Evolutionary conservation across 2,797 vertebrate species (phyloP), one percentile per base, ranked within the genome.

Genomic region (Ceyx erithaca): DNA sequence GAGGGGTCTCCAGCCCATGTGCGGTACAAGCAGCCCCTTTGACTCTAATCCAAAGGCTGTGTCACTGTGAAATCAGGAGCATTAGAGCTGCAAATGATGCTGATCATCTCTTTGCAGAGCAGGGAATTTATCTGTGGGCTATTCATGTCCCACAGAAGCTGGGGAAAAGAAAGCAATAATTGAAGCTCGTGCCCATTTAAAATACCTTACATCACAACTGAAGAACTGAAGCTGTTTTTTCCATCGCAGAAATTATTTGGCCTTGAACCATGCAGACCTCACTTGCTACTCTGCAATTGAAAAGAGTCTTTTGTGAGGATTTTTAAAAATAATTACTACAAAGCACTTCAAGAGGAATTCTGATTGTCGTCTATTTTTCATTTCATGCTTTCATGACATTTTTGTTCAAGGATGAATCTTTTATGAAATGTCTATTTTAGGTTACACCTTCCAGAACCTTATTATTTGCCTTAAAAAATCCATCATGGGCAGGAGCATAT

Each of bases 341-440:
- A 85, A 97, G 92, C 82, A 93, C 94, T 96, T 97, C 82, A 88
- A 93, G 95, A 92, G 83, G 93, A 96, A 93, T 96, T 97, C 95
- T 95, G 95, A 95, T 92, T 80, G 91, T 95, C 82, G 64, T 87
- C 93, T 95, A 87, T 68, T 94, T 89, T 94, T 77, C 92, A 95
- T 95, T 96, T 96, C 93, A 92, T 92, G 95, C 92, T 95, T 97
- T 95, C 54, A 83, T 95, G 92, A 77, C 83, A 92, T 97, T 96
- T 96, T 96, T 96, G 89, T 90, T 96, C 94, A 72, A 95, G 93
- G 95, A 95, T 89, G 92, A 96, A 95, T 96, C 95, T 93, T 97
- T 96, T 92, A 96, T 94, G 77, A 94, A 96, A 97, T 75, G 66
- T 96, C 97, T 97, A 81, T 94, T 97, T 97, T 97, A 96, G 96